phyloP scores from a whole-genome alignment of 2,797 vertebrate species.

The Oryzias dopingdopingensis region DNA sequence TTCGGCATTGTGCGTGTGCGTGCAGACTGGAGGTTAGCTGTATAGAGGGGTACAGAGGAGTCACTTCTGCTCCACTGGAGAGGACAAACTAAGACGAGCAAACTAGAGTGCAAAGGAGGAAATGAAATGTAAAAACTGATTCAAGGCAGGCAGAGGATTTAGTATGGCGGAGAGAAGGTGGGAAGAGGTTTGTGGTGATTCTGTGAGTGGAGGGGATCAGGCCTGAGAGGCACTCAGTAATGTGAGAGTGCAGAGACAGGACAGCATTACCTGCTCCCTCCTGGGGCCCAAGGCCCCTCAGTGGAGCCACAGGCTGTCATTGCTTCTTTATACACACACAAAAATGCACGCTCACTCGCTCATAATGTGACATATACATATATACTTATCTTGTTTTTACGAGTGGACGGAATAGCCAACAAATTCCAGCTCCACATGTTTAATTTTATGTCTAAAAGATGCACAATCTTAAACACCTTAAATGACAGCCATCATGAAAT shows the following conservation, averaged over 20 bases:
- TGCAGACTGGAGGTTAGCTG: slow-evolving; percentile 45
- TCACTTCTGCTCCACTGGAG: slow-evolving; percentile 26
- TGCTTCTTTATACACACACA: slow-evolving; percentile 77
- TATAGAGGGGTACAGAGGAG: slow-evolving; percentile 20
- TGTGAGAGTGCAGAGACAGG: slow-evolving; percentile 92
- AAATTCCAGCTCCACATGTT: not conserved
- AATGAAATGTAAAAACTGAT: slow-evolving; percentile 30
- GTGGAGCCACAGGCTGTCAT: slow-evolving; percentile 87
- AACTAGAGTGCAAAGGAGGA: slow-evolving; percentile 25
- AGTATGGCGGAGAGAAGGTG: slow-evolving; percentile 83
- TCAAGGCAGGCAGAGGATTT: slow-evolving; percentile 42
- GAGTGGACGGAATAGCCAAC: not conserved
- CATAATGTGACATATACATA: slow-evolving; percentile 16
- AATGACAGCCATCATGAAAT: not conserved
- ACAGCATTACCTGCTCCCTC: slow-evolving; percentile 92
- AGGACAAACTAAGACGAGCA: slow-evolving; percentile 24
- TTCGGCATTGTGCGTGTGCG: slow-evolving; percentile 40
- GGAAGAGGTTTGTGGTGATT: slow-evolving; percentile 40
- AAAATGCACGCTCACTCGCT: slow-evolving; percentile 21
- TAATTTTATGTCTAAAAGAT: not conserved
- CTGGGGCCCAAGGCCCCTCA: slow-evolving; percentile 84
- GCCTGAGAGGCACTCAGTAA: slow-evolving; percentile 87
- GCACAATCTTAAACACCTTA: not conserved
- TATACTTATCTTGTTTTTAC: slow-evolving; percentile 11
- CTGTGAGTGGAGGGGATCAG: slow-evolving; percentile 53